These are phyloP conservation scores for Dasysyrphus albostriatus DNA, from an alignment of 2,888 invertebrate species.

Conservation along the genomic window DNA sequence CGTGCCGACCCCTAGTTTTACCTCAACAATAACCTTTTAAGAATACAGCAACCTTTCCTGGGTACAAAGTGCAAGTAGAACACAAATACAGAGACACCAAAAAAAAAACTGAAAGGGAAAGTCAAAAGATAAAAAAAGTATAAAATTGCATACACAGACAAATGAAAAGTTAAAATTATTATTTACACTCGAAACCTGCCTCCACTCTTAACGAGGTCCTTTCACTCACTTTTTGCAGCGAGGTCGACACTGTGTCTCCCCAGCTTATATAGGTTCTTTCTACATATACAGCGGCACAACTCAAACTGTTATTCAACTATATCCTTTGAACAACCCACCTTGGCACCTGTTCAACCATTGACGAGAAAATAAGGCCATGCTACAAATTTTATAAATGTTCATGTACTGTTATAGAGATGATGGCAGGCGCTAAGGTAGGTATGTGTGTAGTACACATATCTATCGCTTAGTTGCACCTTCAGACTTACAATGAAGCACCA, in stretches of 20 bases:
- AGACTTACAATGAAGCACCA: conserved; percentile 5
- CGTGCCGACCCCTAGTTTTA: not conserved
- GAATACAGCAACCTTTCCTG: conserved; percentile 37
- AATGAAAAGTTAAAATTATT: conserved; percentile 60
- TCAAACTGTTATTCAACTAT: not conserved
- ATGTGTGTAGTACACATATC: not conserved
- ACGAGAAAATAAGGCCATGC: conserved; percentile 45
- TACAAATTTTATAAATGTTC: conserved; percentile 35
- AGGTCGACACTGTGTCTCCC: conserved; percentile 45
- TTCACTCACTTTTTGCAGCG: conserved; percentile 43
- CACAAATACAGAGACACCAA: not conserved
- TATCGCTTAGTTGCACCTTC: conserved; percentile 35
- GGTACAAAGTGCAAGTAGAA: not conserved
- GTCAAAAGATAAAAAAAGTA: conserved; percentile 5
- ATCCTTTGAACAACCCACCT: conserved; percentile 24
- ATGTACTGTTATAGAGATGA: conserved; percentile 34
- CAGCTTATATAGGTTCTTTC: not conserved
- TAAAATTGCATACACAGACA: not conserved
- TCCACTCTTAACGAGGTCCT: conserved; percentile 62
- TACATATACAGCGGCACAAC: not conserved
- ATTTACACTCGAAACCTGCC: conserved; percentile 64
- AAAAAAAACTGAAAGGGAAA: conserved; percentile 34
- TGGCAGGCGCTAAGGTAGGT: not conserved
- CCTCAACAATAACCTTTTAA: conserved; percentile 28
- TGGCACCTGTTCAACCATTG: conserved; percentile 40